Evolutionary conservation across 1,140 invertebrate species (phyloP).

Genomic region (Thaumetopoea pityocampa): DNA sequence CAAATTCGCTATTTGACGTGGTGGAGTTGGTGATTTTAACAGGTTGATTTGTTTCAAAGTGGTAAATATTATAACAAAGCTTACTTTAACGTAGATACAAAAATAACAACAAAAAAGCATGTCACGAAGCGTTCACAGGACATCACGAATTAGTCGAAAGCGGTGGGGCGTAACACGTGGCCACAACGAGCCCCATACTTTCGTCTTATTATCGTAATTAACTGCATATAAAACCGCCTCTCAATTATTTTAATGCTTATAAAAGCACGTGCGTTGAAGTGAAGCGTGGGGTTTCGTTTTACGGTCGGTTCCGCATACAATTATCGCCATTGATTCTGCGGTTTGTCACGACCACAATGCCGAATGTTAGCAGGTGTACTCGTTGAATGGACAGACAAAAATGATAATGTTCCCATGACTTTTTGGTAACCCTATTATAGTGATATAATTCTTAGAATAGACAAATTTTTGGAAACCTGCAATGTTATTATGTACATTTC

Average conservation of each 20-base stretch:
- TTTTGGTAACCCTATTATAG: conserved; percentile 2
- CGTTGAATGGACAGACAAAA: conserved; percentile 1
- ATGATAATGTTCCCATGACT: conserved; percentile 33
- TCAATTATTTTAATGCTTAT: conserved; percentile 66
- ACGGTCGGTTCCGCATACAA: conserved; percentile 37
- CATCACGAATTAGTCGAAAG: conserved; percentile 60
- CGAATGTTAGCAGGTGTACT: conserved; percentile 41
- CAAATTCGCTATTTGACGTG: too few relatives aligned
- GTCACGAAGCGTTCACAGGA: conserved; percentile 41
- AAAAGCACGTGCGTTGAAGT: conserved; percentile 62
- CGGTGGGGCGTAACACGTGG: conserved; percentile 45
- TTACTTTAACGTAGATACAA: background rate
- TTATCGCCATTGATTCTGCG: conserved; percentile 71
- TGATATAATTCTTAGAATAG: background rate
- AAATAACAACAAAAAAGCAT: conserved; percentile 8
- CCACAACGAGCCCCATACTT: conserved; percentile 49
- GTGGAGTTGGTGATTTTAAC: too few relatives aligned
- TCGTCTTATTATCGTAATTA: conserved; percentile 60
- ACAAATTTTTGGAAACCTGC: background rate
- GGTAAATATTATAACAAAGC: too few relatives aligned
- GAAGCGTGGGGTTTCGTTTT: conserved; percentile 45
- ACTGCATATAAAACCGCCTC: conserved; percentile 63
- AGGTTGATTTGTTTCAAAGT: too few relatives aligned
- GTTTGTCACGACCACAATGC: conserved; percentile 28
- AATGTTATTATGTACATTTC: background rate